phyloP scores from a whole-genome alignment of 1,140 invertebrate genomes.

The silkworm (Bombyx mori) region ASM3026992v2 NC_085111.1:15445001-15445500 shows the following conservation, averaged over 20 bases:
- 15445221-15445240: conserved; percentile 48
- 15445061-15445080: too few species aligned
- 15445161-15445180: conserved; percentile 23
- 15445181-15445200: conserved; percentile 24
- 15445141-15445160: conserved; percentile 42
- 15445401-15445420: conserved; percentile 28
- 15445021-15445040: too few species aligned
- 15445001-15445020: too few species aligned
- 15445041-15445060: too few species aligned
- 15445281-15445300: conserved; percentile 26
- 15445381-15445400: conserved; percentile 18
- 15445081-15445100: too few species aligned
- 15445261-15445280: conserved; percentile 45
- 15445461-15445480: conserved; percentile 1
- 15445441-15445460: neutral
- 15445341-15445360: conserved; percentile 27
- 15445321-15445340: conserved; percentile 50
- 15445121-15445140: conserved; percentile 18
- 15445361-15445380: conserved; percentile 34
- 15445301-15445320: conserved; percentile 27
- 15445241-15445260: conserved; percentile 59
- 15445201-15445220: conserved; percentile 26
- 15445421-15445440: conserved; percentile 7
- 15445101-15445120: too few species aligned
- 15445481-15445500: conserved; percentile 12